These are phyloP conservation scores for Charaxes varanes DNA, from an alignment of 1,140 invertebrate genomes.

Conservation along the genomic window DNA sequence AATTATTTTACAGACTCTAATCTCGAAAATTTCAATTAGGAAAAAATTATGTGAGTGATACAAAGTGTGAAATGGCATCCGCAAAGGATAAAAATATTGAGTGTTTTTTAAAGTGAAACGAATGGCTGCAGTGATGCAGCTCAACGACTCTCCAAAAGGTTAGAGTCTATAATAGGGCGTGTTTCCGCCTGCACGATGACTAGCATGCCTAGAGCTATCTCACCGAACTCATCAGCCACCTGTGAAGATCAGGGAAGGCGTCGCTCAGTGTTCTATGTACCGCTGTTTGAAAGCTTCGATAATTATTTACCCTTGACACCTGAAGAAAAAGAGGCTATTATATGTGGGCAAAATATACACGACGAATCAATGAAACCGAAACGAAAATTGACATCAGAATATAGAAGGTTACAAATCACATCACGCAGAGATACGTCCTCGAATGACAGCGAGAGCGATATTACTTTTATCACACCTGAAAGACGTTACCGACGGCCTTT, in stretches of 20 bases:
- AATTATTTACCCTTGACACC: conserved; percentile 65
- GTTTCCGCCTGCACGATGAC: conserved; percentile 39
- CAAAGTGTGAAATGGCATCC: conserved; percentile 35
- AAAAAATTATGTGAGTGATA: conserved; percentile 14
- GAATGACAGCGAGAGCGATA: conserved; percentile 62
- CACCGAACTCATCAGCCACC: conserved; percentile 39
- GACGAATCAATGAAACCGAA: conserved; percentile 40
- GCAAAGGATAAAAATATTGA: conserved; percentile 22
- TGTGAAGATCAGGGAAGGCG: conserved; percentile 66
- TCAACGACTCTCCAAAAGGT: conserved; percentile 29
- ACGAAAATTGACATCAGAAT: conserved; percentile 42
- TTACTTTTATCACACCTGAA: conserved; percentile 49
- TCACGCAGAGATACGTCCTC: conserved; percentile 51
- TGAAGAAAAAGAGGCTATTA: conserved; percentile 62
- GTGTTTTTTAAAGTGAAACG: conserved; percentile 41
- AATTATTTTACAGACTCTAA: conserved; percentile 3
- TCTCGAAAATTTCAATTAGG: background rate
- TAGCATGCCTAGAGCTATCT: conserved; percentile 50
- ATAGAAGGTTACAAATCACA: conserved; percentile 37
- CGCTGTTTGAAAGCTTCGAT: conserved; percentile 73
- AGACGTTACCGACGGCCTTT: conserved; percentile 51
- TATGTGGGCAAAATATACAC: conserved; percentile 48
- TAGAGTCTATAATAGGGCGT: conserved; percentile 49
- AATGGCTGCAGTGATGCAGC: conserved; percentile 48
- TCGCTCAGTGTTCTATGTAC: conserved; percentile 77